Percentiles rank a stretch among this genome's conserved stretches.
phyloP scores from a whole-genome alignment of 2,797 vertebrate genomes.

The Peromyscus eremicus region DNA sequence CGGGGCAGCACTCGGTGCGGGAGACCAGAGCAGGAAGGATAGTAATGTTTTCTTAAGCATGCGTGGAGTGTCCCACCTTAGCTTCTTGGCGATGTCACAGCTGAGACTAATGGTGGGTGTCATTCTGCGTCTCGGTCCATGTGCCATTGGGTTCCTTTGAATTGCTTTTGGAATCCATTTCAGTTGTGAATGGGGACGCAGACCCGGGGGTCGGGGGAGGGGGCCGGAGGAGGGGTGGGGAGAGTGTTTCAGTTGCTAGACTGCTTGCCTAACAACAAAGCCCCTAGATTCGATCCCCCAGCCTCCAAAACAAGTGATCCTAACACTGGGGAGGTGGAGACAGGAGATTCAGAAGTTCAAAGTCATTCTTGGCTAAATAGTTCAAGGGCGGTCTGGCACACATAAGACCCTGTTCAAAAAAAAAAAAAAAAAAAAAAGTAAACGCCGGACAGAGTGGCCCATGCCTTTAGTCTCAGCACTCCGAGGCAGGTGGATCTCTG shows the following conservation, averaged over 20 bases:
- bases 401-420: too few species aligned
- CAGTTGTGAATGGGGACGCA: background rate
- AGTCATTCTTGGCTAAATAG: too few species aligned
- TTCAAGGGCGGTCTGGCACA: too few species aligned
- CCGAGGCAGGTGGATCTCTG: background rate
- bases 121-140: background rate
- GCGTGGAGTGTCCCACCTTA: fast-evolving
- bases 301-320: background rate
- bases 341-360: too few species aligned
- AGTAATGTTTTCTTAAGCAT: background rate
- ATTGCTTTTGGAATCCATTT: background rate
- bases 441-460: background rate
- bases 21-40: background rate
- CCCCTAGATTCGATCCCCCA: background rate
- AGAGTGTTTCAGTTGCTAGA: background rate
- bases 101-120: background rate
- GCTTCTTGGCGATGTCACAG: background rate
- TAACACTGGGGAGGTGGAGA: background rate
- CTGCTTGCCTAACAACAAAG: background rate
- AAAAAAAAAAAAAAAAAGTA: too few species aligned
- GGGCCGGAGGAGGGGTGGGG: too few species aligned
- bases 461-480: background rate
- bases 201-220: too few species aligned
- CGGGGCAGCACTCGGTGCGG: background rate
- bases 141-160: background rate